phyloP scores from a whole-genome alignment of 2,113 vertebrate genomes.

The Neolamprologus hecqui region DNA sequence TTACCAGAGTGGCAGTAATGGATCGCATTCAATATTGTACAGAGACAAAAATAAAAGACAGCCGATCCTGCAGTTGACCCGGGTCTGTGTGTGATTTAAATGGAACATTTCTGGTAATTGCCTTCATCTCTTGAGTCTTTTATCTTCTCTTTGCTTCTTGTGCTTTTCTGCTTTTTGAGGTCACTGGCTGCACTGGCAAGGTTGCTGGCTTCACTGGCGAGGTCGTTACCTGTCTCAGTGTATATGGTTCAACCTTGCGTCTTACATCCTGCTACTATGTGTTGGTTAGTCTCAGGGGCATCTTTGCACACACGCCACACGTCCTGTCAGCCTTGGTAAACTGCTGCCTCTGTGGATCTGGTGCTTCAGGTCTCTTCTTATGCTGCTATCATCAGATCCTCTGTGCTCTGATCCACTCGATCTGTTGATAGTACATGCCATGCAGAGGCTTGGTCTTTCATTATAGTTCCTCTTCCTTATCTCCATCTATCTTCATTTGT shows the following conservation, averaged over 20 bases:
- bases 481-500: background rate
- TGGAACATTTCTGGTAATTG: background rate
- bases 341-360: background rate
- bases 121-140: background rate
- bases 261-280: background rate
- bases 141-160: background rate
- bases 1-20: constrained; percentile 15
- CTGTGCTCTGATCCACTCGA: background rate
- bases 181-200: background rate
- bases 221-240: background rate
- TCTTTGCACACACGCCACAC: background rate
- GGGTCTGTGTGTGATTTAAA: background rate
- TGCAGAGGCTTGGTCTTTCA: background rate
- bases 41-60: background rate
- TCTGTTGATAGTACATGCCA: background rate
- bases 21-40: background rate
- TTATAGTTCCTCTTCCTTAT: background rate
- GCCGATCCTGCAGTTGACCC: background rate
- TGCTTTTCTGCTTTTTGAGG: background rate
- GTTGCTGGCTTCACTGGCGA: background rate
- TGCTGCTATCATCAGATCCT: background rate
- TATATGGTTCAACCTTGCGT: background rate
- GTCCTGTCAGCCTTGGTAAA: background rate
- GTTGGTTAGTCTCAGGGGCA: background rate
- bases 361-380: background rate